Base-by-base conservation (phyloP, 2,113 vertebrate genomes). In the Trogon surrucura region DNA sequence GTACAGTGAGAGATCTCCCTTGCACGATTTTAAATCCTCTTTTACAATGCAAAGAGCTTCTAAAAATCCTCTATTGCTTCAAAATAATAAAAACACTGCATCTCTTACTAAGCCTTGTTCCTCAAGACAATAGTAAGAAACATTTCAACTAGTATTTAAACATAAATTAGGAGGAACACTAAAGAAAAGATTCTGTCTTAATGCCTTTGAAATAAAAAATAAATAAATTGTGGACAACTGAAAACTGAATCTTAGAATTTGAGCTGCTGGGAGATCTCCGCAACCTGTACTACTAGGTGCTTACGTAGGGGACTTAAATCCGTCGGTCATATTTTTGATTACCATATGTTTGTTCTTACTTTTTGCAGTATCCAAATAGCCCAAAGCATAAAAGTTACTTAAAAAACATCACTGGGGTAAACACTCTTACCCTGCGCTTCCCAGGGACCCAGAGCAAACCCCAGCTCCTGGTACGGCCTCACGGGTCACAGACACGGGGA, bases 381-480 rank as follows among this genome's bases (percentile, higher is more conserved):
- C 13, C 34, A 83, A 77, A 71, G 11, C 23, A 48, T 1, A 13
- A 48, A 45, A 19, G 7, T 41, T 0, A 21, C 22, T 51, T 0
- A 44, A 75, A 50, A 64, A 14, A 17, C 1, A 1, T 13, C 38
- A 41, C 74, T 4, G 36, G 10, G 41, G 41, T 41, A 41, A 38
- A 41, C 19, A 21, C 36, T 3, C 13, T 14, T 5, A 25, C 0
- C 1, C 13, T 18, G 16, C 2, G 3, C 38, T 20, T 58, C 13
- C 30, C 41, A 34, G 21, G 6, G 23, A 8, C 20, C 26, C 11
- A 2, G 12, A 15, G 5, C 70, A 56, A 16, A 11, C 4, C 57
- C 5, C 2, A 57, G 13, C n/a, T 20, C 71, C 15, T 5, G 8
- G 3, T 0, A 6, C 9, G 23, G 25, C n/a, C 66, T 57, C 57